These are phyloP conservation scores for Cheirogaleus major DNA, from an alignment of 2,797 vertebrate genomes.

Conservation along the genomic window DNA sequence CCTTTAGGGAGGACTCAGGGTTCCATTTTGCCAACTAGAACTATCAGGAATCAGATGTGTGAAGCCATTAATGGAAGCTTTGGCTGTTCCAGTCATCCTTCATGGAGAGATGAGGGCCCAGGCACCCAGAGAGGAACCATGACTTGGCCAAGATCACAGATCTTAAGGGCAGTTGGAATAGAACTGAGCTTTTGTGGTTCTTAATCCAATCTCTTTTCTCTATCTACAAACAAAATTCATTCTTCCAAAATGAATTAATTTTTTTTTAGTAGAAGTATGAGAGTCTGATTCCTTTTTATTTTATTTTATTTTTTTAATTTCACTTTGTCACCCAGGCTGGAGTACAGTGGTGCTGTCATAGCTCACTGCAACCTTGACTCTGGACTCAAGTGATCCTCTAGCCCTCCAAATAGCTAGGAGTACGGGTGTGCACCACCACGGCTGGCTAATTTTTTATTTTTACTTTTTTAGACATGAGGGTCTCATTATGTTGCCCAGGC, in stretches of 20 bases:
- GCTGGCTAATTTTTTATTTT: background rate
- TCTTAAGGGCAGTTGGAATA: background rate
- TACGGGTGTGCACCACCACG: background rate
- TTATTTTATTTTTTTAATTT: background rate
- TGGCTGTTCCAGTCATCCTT: background rate
- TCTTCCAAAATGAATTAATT: background rate
- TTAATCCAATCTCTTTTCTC: background rate
- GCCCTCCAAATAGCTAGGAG: fast-evolving
- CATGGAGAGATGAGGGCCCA: background rate
- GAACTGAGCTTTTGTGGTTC: background rate
- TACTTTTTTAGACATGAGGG: background rate
- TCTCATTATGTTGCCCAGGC: background rate
- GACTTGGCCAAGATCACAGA: background rate
- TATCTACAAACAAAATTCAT: background rate
- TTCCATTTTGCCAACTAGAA: background rate
- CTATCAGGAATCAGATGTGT: background rate
- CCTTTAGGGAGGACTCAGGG: too few relatives aligned
- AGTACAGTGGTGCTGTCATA: background rate
- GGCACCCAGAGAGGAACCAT: background rate
- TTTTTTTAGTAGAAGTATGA: background rate
- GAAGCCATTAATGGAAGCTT: background rate
- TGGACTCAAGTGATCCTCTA: background rate
- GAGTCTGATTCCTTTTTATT: too few relatives aligned
- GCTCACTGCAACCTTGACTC: background rate
- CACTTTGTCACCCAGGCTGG: background rate